These are phyloP conservation scores for Plectus sambesii DNA, from an alignment of 1,140 invertebrate species.

Conservation along the genomic window DNA sequence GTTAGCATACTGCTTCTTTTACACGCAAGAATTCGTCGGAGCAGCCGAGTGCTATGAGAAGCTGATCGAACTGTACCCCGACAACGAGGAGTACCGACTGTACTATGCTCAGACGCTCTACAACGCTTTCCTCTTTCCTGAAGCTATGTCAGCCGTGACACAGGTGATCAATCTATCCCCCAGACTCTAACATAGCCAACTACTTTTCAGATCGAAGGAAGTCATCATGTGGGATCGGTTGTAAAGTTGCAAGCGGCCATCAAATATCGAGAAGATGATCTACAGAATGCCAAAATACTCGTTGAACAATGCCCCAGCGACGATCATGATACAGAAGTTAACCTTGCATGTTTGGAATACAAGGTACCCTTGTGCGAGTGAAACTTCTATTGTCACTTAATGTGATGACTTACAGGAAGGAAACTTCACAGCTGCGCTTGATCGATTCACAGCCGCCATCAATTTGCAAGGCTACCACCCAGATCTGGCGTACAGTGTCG, in stretches of 20 bases:
- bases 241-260: conserved; percentile 93
- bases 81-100: conserved; percentile 73
- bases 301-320: conserved; percentile 75
- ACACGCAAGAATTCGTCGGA: conserved; percentile 59
- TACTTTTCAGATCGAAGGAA: conserved; percentile 64
- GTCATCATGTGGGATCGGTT: conserved; percentile 59
- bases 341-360: conserved; percentile 83
- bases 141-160: conserved; percentile 34
- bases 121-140: conserved; percentile 42
- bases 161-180: conserved; percentile 22
- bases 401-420: conserved; percentile 56
- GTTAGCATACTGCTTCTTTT: conserved; percentile 87
- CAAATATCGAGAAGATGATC: conserved; percentile 90
- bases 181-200: too few species aligned
- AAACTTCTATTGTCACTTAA: conserved; percentile 19
- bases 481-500: conserved; percentile 85
- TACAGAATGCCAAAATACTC: conserved; percentile 74
- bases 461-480: conserved; percentile 76
- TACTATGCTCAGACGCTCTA: conserved; percentile 79
- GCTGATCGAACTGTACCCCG: conserved; percentile 67
- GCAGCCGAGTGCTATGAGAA: conserved; percentile 92
- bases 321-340: conserved; percentile 87
- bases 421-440: conserved; percentile 76
- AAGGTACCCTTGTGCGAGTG: conserved; percentile 57
- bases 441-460: conserved; percentile 76